phyloP scores from a whole-genome alignment of 2,797 vertebrate species.

The Petrocephalus schoutedeni region DNA sequence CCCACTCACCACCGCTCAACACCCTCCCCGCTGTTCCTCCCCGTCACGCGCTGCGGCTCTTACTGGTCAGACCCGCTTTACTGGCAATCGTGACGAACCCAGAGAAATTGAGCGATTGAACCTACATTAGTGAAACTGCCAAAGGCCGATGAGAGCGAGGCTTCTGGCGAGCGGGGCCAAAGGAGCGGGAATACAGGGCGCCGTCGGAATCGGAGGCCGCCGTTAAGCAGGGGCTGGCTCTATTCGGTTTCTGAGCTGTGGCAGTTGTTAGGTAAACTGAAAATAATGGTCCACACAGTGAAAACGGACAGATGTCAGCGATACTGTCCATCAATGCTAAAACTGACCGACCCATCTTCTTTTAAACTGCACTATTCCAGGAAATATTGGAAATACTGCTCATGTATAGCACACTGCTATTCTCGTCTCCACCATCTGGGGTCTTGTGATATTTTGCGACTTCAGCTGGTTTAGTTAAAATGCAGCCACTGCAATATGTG shows the following conservation, averaged over 20 bases:
- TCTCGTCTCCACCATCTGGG: neutral
- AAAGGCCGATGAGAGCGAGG: neutral
- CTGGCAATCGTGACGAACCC: neutral
- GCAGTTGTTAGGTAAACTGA: neutral
- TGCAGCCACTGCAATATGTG: constrained; percentile 22
- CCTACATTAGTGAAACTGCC: neutral
- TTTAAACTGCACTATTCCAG: neutral
- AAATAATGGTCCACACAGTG: neutral
- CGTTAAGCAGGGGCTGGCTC: neutral
- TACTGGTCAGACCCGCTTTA: neutral
- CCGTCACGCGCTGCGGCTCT: neutral
- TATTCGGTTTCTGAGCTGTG: neutral
- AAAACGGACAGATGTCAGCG: neutral
- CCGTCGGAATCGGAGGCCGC: neutral
- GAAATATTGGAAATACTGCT: neutral
- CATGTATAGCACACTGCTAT: neutral
- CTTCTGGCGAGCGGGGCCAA: neutral
- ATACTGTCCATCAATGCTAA: neutral
- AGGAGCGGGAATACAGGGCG: neutral
- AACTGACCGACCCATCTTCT: neutral
- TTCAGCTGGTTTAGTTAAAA: constrained; percentile 10
- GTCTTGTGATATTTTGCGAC: constrained; percentile 1
- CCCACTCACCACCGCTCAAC: neutral
- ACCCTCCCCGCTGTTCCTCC: neutral
- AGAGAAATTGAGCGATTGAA: neutral